Conservation (phyloP, 1,140 invertebrate species). For the Monomorium pharaonis region DNA sequence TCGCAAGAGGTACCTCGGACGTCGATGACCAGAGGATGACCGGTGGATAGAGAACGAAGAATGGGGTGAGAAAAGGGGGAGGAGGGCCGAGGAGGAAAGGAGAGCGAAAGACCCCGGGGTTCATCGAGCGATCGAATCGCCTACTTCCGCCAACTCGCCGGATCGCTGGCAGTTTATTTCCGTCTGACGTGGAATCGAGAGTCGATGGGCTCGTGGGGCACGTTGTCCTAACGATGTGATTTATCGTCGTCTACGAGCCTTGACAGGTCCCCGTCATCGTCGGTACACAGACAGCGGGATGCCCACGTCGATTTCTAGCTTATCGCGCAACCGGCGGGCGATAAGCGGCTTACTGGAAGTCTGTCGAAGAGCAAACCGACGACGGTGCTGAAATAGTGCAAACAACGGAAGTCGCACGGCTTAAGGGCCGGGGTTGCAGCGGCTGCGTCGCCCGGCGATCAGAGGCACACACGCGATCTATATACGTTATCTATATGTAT, state of each 20-base stretch:
- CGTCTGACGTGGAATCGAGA: slow-evolving; percentile 55
- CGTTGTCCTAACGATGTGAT: slow-evolving; percentile 73
- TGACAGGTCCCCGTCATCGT: slow-evolving; percentile 51
- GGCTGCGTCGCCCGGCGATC: not conserved
- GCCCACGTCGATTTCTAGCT: slow-evolving; percentile 61
- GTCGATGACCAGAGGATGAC: not conserved
- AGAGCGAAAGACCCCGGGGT: not conserved
- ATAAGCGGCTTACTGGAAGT: slow-evolving; percentile 69
- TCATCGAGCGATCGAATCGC: slow-evolving; percentile 33
- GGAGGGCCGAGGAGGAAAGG: not conserved
- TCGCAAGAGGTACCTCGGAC: slow-evolving; percentile 17
- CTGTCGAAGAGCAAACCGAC: slow-evolving; percentile 54
- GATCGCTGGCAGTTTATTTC: slow-evolving; percentile 74
- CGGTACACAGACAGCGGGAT: slow-evolving; percentile 17
- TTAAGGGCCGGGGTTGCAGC: slow-evolving; percentile 3
- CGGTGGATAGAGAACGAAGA: not conserved
- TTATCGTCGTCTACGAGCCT: slow-evolving; percentile 70
- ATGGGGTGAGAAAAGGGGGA: too few relatives aligned
- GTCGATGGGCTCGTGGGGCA: slow-evolving; percentile 30
- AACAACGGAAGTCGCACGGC: slow-evolving; percentile 43
- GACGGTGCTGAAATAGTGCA: slow-evolving; percentile 50
- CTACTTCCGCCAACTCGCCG: slow-evolving; percentile 36
- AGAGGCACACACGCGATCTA: slow-evolving; percentile 3
- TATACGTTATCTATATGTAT: not conserved
- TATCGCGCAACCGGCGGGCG: slow-evolving; percentile 50